Percentiles rank a stretch among this genome's conserved stretches.
Evolutionary conservation across 2,888 invertebrate species (phyloP).

Genomic region (Caradrina clavipalpis): DNA sequence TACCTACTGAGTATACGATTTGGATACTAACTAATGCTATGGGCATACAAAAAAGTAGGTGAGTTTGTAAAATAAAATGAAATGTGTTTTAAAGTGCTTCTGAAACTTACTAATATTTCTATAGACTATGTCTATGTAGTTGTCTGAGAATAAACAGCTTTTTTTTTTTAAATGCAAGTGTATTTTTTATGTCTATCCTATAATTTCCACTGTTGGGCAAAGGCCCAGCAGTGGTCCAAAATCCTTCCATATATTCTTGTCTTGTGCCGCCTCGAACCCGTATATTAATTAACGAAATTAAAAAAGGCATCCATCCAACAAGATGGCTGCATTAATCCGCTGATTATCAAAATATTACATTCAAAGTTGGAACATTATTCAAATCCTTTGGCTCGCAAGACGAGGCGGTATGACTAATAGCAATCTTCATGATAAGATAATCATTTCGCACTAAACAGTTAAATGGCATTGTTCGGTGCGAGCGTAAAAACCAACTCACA

Average conservation of each 20-base stretch:
- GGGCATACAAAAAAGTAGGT: neutral
- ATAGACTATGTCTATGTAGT: no score
- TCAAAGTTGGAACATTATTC: slow-evolving; percentile 1
- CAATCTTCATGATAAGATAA: slow-evolving; percentile 26
- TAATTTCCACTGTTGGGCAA: no score
- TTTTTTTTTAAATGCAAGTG: no score
- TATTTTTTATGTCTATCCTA: no score
- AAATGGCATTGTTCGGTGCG: slow-evolving; percentile 8
- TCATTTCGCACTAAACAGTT: slow-evolving; percentile 21
- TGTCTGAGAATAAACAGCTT: no score
- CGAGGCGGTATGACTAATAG: slow-evolving; percentile 29
- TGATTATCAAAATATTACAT: neutral
- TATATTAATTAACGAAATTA: no score
- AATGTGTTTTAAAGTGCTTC: no score
- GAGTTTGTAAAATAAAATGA: no score
- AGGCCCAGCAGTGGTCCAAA: no score
- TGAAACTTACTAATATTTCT: no score
- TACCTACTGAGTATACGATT: neutral
- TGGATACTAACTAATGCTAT: neutral
- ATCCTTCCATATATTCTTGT: no score
- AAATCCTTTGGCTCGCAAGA: slow-evolving; percentile 34
- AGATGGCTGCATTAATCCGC: neutral
- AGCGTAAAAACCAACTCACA: slow-evolving; percentile 31
- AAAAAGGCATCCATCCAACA: neutral
- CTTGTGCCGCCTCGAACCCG: no score